Evolutionary conservation across 1,140 invertebrate species (phyloP).

Genomic region (Bombus fervidus): DNA sequence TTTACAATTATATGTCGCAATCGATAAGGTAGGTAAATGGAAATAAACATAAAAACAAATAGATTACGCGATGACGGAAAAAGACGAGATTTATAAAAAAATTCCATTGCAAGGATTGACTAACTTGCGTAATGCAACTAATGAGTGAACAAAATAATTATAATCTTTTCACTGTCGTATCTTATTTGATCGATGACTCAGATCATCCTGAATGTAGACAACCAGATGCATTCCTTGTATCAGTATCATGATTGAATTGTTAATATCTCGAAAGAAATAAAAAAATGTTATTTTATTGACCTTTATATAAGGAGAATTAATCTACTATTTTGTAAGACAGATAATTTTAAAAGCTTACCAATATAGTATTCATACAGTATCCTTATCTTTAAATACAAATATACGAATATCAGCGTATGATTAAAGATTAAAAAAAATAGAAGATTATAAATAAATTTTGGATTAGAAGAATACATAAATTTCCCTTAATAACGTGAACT

Average conservation of each 20-base stretch:
- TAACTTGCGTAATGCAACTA: background rate
- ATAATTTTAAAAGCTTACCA: too few species aligned
- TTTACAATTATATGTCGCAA: background rate
- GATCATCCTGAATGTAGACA: background rate
- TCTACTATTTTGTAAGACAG: too few species aligned
- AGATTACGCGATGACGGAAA: background rate
- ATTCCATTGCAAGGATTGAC: background rate
- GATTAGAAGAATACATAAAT: too few species aligned
- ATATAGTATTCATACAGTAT: too few species aligned
- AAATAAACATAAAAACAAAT: background rate
- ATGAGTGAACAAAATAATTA: background rate
- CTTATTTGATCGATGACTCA: background rate
- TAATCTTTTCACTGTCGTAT: background rate
- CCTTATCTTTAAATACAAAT: too few species aligned
- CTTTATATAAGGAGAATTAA: accelerated
- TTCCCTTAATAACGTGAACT: too few species aligned
- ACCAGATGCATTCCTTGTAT: background rate
- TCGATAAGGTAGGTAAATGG: background rate
- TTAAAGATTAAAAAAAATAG: too few species aligned
- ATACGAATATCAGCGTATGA: too few species aligned
- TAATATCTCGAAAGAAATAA: background rate
- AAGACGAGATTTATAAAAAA: background rate
- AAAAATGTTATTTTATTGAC: background rate
- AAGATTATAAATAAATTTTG: too few species aligned
- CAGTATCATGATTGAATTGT: background rate